phyloP scores from a whole-genome alignment of 2,797 vertebrate genomes.

The Fundulus diaphanus region DNA sequence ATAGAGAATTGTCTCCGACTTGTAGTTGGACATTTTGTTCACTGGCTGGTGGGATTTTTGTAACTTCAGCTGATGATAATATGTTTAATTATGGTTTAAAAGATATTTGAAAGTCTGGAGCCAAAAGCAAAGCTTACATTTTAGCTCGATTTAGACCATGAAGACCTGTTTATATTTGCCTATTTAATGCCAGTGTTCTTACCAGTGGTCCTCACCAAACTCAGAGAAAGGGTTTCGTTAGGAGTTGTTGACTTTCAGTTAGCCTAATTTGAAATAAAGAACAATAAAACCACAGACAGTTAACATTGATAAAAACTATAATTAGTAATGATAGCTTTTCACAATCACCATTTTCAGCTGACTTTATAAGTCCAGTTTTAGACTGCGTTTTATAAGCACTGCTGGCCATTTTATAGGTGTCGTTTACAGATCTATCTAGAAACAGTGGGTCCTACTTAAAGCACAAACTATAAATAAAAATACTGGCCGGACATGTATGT shows the following conservation, averaged over 20 bases:
- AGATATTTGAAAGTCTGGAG: not conserved
- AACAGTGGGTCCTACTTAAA: constrained; percentile 1
- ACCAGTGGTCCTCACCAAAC: not conserved
- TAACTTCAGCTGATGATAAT: constrained; percentile 11
- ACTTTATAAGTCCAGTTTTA: not conserved
- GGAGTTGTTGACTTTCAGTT: not conserved
- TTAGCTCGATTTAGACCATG: not conserved
- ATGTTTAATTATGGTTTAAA: constrained; percentile 7
- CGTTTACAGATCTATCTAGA: not conserved
- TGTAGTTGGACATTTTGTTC: constrained; percentile 62
- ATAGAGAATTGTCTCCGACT: constrained; percentile 54
- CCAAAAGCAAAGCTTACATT: too few species aligned
- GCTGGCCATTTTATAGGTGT: not conserved
- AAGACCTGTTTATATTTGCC: not conserved
- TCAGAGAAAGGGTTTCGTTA: not conserved
- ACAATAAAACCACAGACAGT: not conserved
- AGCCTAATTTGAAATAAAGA: not conserved
- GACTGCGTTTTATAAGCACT: not conserved
- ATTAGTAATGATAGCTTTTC: not conserved
- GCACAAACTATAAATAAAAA: not conserved
- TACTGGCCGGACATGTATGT: not conserved
- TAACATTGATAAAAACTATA: not conserved
- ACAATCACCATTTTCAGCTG: not conserved
- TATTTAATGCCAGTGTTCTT: not conserved
- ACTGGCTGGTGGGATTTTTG: constrained; percentile 4